phyloP scores from a whole-genome alignment of 2,797 vertebrate species.

The Lagodon rhomboides region DNA sequence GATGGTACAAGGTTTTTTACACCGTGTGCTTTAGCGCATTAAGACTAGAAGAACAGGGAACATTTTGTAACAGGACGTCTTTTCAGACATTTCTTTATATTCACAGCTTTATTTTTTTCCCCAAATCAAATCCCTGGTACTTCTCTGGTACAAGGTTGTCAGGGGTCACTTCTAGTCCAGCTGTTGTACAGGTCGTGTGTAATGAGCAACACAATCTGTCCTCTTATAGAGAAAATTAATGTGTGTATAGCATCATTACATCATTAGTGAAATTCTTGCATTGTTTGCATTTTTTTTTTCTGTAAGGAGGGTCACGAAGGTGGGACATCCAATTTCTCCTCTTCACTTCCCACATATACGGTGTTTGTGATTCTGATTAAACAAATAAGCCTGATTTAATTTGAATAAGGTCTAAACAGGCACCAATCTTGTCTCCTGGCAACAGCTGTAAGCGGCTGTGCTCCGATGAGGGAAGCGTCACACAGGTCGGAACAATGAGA shows the following conservation, averaged over 20 bases:
- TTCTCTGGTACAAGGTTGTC: not conserved
- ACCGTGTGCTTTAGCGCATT: not conserved
- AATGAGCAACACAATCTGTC: not conserved
- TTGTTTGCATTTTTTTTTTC: not conserved
- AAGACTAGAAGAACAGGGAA: not conserved
- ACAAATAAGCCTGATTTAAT: not conserved
- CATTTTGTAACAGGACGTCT: not conserved
- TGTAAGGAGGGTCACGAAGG: not conserved
- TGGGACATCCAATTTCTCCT: not conserved
- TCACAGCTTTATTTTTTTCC: not conserved
- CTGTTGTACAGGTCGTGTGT: not conserved
- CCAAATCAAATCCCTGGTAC: not conserved
- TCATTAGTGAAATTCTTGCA: conserved; percentile 3
- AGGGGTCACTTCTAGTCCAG: not conserved
- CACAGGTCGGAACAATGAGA: not conserved
- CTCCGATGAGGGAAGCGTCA: too few relatives aligned
- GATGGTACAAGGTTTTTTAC: not conserved
- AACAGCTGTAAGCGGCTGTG: not conserved
- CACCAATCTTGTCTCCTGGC: conserved; percentile 1
- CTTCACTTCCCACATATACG: too few relatives aligned
- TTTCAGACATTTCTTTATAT: not conserved
- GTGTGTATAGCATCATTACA: not conserved
- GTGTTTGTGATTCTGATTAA: not conserved
- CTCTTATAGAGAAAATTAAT: not conserved
- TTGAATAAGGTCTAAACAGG: not conserved